Base-by-base conservation (phyloP, 2,888 invertebrate genomes). In the Anoplius nigerrimus region DNA sequence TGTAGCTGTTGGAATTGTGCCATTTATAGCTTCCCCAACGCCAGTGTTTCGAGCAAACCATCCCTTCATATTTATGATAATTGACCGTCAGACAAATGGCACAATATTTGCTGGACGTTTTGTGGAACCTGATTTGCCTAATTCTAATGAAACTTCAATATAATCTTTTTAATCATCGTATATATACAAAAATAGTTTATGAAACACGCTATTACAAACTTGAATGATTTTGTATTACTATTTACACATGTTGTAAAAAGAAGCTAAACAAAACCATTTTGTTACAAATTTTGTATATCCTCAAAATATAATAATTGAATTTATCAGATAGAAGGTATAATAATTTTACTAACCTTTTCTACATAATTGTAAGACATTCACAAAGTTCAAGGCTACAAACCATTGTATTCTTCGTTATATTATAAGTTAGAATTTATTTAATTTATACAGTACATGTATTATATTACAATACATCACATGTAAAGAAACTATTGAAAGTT, bases 21-120 rank as follows among this genome's bases (percentile, higher is more conserved):
- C 93, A 0, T 87, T 94, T 18, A 92, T 93, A 86, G 91, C 91
- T 34, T 88, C 90, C 0, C 82, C 86, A n/a, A 88, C 89, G 0
- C 90, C 91, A 1, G 88, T 88, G 55, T 86, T 94, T 65, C 88
- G 87, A 1, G 91, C 91, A 0, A 91, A 94, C 80, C 91, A 91
- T 74, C 93, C 94, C 0, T 94, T 94, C 83, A 80, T 93, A 0
- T 93, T 93, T 87, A 42, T 77, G 5, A 92, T 94, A 61, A 91
- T 92, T 63, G 92, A 93, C 71, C 90, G 90, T 18, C 80, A 87
- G 8, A 88, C 90, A 0, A 91, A 90, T 0, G 87, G 91, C 48
- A 90, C 92, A 13, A 86, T 94, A n/a, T 94, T 94, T 80, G 92
- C 92, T 80, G 93, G 93, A 27, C 91, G 92, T 76, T 90, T 92